A percentile compares a stretch with the other conserved stretches of the same genome.
Conservation (phyloP, 35 echinoderm and acorn worm species). For the Acanthaster planci region DNA sequence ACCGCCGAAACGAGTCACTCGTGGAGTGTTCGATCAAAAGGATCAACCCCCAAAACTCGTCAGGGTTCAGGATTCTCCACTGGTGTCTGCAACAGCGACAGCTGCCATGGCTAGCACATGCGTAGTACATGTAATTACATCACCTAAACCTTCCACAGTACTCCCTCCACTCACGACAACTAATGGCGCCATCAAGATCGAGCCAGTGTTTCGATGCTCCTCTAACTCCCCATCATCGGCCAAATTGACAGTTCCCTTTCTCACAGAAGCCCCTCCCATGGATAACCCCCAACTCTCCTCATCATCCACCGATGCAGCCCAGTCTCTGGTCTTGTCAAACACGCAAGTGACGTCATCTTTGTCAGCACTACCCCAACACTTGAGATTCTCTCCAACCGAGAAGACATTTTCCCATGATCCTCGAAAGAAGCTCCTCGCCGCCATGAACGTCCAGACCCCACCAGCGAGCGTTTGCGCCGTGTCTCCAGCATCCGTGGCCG, state of each 20-base stretch:
- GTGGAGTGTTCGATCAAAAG: not conserved
- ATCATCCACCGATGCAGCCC: not conserved
- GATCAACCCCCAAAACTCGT: not conserved
- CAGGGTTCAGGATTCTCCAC: not conserved
- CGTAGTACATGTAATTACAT: conserved; percentile 10
- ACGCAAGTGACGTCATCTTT: not conserved
- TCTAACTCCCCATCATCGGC: not conserved
- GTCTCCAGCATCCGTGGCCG: not conserved
- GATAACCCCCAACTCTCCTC: not conserved
- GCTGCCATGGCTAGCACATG: not conserved
- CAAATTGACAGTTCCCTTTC: not conserved
- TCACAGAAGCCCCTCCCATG: not conserved
- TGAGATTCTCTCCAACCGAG: conserved; percentile 28
- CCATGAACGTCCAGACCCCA: not conserved
- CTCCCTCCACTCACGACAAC: not conserved
- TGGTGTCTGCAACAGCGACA: not conserved
- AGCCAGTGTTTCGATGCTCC: not conserved
- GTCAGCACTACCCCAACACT: not conserved
- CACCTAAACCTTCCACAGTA: not conserved
- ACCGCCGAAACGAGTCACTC: too few relatives aligned
- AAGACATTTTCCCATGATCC: conserved; percentile 43
- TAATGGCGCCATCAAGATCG: not conserved
- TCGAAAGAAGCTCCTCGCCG: conserved; percentile 44
- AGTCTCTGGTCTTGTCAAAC: not conserved
- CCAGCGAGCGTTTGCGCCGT: not conserved